Base-by-base conservation (phyloP, 2,888 invertebrate genomes). In the Drosophila phalerata region DNA sequence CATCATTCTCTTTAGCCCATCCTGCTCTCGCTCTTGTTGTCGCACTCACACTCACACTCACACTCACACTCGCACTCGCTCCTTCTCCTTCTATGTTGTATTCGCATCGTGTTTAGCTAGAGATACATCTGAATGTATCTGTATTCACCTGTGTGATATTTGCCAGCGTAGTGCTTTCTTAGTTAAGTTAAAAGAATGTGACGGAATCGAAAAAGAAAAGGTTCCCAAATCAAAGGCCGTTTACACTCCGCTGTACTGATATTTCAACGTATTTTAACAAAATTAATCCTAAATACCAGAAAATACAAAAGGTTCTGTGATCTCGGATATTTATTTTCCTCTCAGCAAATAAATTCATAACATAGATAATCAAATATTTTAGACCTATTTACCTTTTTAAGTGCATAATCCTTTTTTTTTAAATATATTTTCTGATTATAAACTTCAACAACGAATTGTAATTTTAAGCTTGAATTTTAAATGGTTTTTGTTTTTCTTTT, bases 111-210 rank as follows among this genome's bases (percentile, higher is more conserved):
- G 43, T 10, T 64, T 37, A 64, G 32, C 22, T 66, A 22, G 52
- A 38, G 58, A 42, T 58, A 49, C 40, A 47, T n/a, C 5, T 17
- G 19, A 42, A 45, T 34, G 25, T 66, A 42, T 56, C 42, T 25
- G 28, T 58, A 48, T 47, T 45, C 37, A 51, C 58, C 58, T 51
- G 73, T 61, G 73, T 69, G 74, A 73, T 69, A 69, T 74, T 69
- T 65, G 74, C 48, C 64, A 64, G 64, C 74, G 42, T 37, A 61
- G 49, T 58, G 65, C 61, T 71, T 65, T 52, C 37, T 79, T 70
- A 77, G 63, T 64, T 66, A 30, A 79, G 52, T 66, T 73, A 9
- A 22, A 32, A 11, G 19, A 22, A 40, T 32, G 15, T 15, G 2
- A 19, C 13, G 34, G 19, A 19, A 49, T 34, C 49, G 34, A 34